A percentile compares a stretch with the other conserved stretches of the same genome.
Evolutionary conservation across 2,888 invertebrate genomes (phyloP).

Genomic region (Drosophila neutralis): DNA sequence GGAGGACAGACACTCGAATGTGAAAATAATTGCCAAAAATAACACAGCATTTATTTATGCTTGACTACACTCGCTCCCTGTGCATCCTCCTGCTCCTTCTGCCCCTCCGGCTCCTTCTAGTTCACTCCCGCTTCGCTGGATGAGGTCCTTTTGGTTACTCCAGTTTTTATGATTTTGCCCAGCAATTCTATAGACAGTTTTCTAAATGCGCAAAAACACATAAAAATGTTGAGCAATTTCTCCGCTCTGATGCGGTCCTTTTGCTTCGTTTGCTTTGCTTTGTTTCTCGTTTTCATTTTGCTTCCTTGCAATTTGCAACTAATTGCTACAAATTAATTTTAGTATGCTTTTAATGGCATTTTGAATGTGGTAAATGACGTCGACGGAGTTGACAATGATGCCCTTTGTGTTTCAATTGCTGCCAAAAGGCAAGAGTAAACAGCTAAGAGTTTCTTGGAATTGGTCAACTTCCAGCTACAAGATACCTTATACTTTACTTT

Average conservation of each 20-base stretch:
- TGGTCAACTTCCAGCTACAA: background rate
- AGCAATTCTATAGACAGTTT: slow-evolving; percentile 64
- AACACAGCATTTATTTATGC: slow-evolving; percentile 79
- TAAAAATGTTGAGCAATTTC: slow-evolving; percentile 77
- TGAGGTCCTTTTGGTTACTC: slow-evolving; percentile 19
- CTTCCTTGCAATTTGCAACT: slow-evolving; percentile 79
- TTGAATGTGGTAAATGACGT: slow-evolving; percentile 75
- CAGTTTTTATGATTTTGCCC: slow-evolving; percentile 72
- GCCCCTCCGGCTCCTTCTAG: background rate
- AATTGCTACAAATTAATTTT: slow-evolving; percentile 81
- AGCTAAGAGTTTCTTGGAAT: background rate
- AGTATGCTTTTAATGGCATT: slow-evolving; percentile 81
- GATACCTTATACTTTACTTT: slow-evolving; percentile 12
- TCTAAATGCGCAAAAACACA: slow-evolving; percentile 78
- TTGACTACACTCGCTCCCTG: slow-evolving; percentile 44
- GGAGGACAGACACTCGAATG: slow-evolving; percentile 69
- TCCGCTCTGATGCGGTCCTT: slow-evolving; percentile 35
- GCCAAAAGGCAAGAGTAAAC: slow-evolving; percentile 36
- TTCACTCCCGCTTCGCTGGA: background rate
- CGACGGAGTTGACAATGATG: slow-evolving; percentile 63
- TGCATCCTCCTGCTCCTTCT: background rate
- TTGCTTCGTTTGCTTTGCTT: slow-evolving; percentile 37
- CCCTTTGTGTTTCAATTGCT: slow-evolving; percentile 66
- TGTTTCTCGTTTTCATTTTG: slow-evolving; percentile 36
- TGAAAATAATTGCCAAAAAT: slow-evolving; percentile 80